A percentile compares a stretch with the other conserved stretches of the same genome.
Conservation (phyloP, 2,888 invertebrate species). For the Xestia xanthographa region DNA sequence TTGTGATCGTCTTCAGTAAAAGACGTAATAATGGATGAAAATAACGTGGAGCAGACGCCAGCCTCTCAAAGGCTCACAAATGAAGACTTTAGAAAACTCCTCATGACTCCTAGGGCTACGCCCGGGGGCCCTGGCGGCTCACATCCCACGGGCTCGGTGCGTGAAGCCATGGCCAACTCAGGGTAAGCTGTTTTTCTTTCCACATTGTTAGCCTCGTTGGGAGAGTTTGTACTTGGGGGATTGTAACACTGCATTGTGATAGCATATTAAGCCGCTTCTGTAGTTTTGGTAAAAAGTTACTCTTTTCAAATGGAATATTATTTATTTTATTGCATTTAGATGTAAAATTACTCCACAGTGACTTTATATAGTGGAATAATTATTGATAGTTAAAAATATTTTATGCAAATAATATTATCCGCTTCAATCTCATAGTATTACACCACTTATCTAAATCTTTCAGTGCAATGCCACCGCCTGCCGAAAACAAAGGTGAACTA, state of each 20-base stretch:
- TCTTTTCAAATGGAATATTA: not conserved
- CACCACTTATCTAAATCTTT: constrained; percentile 43
- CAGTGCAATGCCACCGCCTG: constrained; percentile 88
- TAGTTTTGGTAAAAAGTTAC: not conserved
- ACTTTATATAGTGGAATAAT: not conserved
- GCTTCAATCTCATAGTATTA: not conserved
- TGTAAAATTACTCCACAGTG: too few relatives aligned
- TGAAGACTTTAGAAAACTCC: constrained; percentile 98
- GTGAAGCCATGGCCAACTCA: constrained; percentile 93
- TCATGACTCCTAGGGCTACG: constrained; percentile 98
- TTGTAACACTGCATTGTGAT: not conserved
- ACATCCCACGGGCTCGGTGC: constrained; percentile 91
- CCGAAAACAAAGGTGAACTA: constrained; percentile 95
- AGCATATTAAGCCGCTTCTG: not conserved
- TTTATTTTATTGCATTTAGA: not conserved
- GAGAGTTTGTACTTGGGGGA: not conserved
- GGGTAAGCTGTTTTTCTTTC: constrained; percentile 79
- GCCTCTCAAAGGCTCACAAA: constrained; percentile 96
- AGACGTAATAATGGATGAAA: constrained; percentile 87
- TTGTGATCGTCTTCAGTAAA: constrained; percentile 8
- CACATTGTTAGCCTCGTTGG: not conserved
- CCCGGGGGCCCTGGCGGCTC: constrained; percentile 85
- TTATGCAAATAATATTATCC: not conserved
- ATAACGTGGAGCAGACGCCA: constrained; percentile 91
- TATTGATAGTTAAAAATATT: not conserved